Evolutionary conservation across 2,113 vertebrate genomes (phyloP).

Genomic region (Grallaria varia): DNA sequence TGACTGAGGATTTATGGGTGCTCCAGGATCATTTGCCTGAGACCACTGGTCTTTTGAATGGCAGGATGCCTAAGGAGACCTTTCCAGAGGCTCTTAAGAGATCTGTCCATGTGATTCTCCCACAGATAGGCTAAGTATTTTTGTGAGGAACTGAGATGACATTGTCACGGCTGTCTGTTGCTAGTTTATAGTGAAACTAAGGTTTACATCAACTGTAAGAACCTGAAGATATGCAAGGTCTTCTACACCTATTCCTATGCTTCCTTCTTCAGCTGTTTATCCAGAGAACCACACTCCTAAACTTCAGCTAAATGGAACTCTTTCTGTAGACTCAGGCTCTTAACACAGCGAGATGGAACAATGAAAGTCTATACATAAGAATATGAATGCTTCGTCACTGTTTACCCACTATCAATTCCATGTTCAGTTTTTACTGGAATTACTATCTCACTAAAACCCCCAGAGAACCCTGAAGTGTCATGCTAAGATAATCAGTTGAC

Average conservation of each 20-base stretch:
- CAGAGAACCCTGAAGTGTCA: background rate
- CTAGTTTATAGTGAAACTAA: background rate
- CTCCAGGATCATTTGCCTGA: background rate
- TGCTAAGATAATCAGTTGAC: background rate
- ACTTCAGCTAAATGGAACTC: background rate
- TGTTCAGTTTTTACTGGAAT: background rate
- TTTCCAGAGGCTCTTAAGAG: background rate
- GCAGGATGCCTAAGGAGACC: background rate
- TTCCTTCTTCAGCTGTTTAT: background rate
- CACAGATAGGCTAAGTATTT: background rate
- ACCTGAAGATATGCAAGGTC: background rate
- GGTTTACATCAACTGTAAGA: background rate
- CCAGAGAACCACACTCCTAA: background rate
- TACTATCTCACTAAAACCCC: background rate
- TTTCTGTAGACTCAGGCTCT: background rate
- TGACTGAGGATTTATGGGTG: background rate
- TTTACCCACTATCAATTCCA: background rate
- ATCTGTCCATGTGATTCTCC: background rate
- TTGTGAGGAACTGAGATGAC: background rate
- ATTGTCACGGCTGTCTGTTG: background rate
- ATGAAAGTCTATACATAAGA: background rate
- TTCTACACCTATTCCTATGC: background rate
- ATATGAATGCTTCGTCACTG: background rate
- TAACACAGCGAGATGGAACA: background rate
- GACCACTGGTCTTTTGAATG: background rate